phyloP scores from a whole-genome alignment of 2,888 invertebrate species.

The Campoplex capitator region DNA sequence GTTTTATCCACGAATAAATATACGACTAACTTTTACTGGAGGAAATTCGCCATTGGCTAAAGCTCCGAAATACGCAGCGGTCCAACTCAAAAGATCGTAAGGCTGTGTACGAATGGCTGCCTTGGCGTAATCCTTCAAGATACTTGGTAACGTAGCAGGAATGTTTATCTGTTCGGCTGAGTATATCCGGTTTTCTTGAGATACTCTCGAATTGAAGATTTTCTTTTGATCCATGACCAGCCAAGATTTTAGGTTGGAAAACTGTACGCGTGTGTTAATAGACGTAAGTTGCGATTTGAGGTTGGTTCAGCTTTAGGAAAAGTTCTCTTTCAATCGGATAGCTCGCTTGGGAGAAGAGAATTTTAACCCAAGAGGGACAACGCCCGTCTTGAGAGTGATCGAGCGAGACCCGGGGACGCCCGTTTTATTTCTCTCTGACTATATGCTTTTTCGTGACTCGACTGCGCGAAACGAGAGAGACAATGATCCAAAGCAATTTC shows the following conservation, averaged over 20 bases:
- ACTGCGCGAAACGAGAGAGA: slow-evolving; percentile 39
- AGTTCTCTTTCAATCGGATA: slow-evolving; percentile 49
- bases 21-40: slow-evolving; percentile 89
- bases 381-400: slow-evolving; percentile 63
- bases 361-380: slow-evolving; percentile 64
- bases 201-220: slow-evolving; percentile 46
- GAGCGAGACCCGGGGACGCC: slow-evolving; percentile 64
- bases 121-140: slow-evolving; percentile 94
- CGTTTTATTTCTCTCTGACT: slow-evolving; percentile 58
- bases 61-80: slow-evolving; percentile 92
- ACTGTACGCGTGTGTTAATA: slow-evolving; percentile 1
- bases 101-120: slow-evolving; percentile 96
- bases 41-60: slow-evolving; percentile 90
- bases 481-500: slow-evolving; percentile 38
- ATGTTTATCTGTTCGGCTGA: slow-evolving; percentile 94
- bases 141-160: slow-evolving; percentile 92
- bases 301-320: slow-evolving; percentile 48
- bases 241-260: slow-evolving; percentile 13
- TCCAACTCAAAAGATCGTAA: slow-evolving; percentile 92
- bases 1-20: background rate
- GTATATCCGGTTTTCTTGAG: slow-evolving; percentile 88
- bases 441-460: slow-evolving; percentile 53
- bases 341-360: slow-evolving; percentile 35
- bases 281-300: slow-evolving; percentile 27
- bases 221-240: slow-evolving; percentile 19